A percentile compares a stretch with the other conserved stretches of the same genome.
Evolutionary conservation across 2,888 invertebrate genomes (phyloP).

Genomic region (Ceraclea dissimilis): DNA sequence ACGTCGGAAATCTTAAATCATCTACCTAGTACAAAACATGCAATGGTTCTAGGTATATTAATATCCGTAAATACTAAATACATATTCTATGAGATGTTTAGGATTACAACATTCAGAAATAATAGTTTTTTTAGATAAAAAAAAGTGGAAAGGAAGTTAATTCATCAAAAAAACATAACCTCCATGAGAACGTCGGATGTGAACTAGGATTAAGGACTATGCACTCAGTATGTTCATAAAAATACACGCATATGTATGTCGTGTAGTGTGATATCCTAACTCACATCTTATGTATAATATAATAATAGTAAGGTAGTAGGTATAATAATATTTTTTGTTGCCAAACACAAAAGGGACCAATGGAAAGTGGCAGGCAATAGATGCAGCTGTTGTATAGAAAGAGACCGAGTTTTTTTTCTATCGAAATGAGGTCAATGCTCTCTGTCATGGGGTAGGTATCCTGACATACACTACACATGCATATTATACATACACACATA

Average conservation of each 20-base stretch:
- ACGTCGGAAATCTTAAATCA: no score
- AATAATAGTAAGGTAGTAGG: no score
- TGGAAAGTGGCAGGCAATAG: conserved; percentile 13
- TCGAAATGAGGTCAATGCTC: conserved; percentile 23
- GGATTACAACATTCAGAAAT: no score
- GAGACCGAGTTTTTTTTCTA: conserved; percentile 17
- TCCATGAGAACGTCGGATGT: neutral
- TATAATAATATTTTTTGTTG: conserved; percentile 14
- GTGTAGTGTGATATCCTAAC: no score
- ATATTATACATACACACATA: neutral
- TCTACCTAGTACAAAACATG: no score
- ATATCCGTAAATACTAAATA: no score
- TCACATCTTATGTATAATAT: no score
- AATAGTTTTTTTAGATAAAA: neutral
- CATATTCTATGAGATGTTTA: no score
- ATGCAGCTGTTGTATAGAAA: conserved; percentile 11
- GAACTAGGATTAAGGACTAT: neutral
- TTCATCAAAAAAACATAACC: neutral
- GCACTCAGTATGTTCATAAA: neutral
- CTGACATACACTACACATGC: neutral
- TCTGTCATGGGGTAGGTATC: conserved; percentile 1
- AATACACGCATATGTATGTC: neutral
- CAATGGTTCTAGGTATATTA: no score
- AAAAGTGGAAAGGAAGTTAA: neutral
- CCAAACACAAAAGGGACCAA: conserved; percentile 14